A percentile compares a stretch with the other conserved stretches of the same genome.
phyloP scores from a whole-genome alignment of 2,888 invertebrate genomes.

The Trimorus sp. region DNA sequence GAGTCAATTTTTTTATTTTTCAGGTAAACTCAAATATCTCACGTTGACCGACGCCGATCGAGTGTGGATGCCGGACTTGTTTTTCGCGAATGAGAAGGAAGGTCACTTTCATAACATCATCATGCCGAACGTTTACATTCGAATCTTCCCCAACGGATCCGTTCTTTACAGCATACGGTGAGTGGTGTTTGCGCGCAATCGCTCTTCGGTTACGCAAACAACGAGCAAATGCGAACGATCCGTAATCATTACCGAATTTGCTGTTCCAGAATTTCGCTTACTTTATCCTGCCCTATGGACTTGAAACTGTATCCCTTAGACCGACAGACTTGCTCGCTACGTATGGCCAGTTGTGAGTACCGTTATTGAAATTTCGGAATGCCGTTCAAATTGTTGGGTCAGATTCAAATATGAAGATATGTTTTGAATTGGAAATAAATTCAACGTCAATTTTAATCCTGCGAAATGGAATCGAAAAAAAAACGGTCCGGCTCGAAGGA shows the following conservation, averaged over 20 bases:
- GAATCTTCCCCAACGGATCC: constrained; percentile 97
- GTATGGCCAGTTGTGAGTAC: constrained; percentile 98
- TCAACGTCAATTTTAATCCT: no score
- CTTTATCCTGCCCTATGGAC: constrained; percentile 98
- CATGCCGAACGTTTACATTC: constrained; percentile 98
- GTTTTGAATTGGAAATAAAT: no score
- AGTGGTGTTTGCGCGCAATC: constrained; percentile 64
- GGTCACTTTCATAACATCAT: constrained; percentile 99
- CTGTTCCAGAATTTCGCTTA: constrained; percentile 91
- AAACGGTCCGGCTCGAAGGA: no score
- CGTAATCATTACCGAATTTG: not conserved
- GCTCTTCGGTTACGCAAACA: not conserved
- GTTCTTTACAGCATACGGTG: constrained; percentile 97
- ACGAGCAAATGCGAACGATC: constrained; percentile 1
- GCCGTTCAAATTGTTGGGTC: no score
- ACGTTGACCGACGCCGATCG: constrained; percentile 96
- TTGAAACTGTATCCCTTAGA: constrained; percentile 98
- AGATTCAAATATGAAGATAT: no score
- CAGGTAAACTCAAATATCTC: constrained; percentile 94
- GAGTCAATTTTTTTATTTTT: constrained; percentile 8
- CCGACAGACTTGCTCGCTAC: constrained; percentile 95
- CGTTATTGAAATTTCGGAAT: not conserved
- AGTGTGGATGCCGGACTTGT: constrained; percentile 99
- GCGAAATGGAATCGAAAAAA: no score
- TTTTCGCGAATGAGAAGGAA: constrained; percentile 99